Evolutionary conservation across 2,888 invertebrate species (phyloP).

Genomic region (Dicycla oo): DNA sequence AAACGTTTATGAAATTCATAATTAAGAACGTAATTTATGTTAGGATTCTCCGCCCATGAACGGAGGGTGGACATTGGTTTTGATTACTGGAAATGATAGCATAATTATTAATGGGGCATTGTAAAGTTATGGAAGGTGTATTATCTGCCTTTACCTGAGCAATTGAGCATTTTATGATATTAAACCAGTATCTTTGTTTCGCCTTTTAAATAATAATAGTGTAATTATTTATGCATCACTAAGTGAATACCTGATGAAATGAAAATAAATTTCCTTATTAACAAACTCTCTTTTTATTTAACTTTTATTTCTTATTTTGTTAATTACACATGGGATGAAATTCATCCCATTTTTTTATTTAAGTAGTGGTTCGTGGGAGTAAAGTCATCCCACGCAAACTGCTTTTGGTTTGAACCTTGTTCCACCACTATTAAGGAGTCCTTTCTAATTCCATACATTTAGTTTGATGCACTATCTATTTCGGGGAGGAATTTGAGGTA

Average conservation of each 20-base stretch:
- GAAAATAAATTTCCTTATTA: not conserved
- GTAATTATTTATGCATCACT: not conserved
- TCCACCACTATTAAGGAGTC: no score
- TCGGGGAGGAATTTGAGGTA: no score
- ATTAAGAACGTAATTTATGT: conserved; percentile 57
- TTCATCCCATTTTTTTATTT: no score
- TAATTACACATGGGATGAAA: no score
- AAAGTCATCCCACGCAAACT: no score
- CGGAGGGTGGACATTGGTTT: conserved; percentile 39
- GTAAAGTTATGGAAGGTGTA: conserved; percentile 15
- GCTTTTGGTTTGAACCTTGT: no score
- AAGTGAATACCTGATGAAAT: not conserved
- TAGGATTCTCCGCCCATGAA: conserved; percentile 45
- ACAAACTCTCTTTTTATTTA: no score
- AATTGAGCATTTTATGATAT: not conserved
- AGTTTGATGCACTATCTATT: no score
- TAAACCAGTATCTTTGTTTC: not conserved
- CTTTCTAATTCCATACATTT: no score
- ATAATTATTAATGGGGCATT: conserved; percentile 51
- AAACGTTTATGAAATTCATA: conserved; percentile 58
- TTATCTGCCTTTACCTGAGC: conserved; percentile 18
- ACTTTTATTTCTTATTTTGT: no score
- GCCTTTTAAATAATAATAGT: not conserved
- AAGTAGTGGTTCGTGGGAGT: no score
- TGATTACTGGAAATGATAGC: conserved; percentile 56